A percentile compares a stretch with the other conserved stretches of the same genome.
These are phyloP conservation scores for Enteromius treurensis DNA, from an alignment of 2,797 vertebrate species.

Conservation along the genomic window DNA sequence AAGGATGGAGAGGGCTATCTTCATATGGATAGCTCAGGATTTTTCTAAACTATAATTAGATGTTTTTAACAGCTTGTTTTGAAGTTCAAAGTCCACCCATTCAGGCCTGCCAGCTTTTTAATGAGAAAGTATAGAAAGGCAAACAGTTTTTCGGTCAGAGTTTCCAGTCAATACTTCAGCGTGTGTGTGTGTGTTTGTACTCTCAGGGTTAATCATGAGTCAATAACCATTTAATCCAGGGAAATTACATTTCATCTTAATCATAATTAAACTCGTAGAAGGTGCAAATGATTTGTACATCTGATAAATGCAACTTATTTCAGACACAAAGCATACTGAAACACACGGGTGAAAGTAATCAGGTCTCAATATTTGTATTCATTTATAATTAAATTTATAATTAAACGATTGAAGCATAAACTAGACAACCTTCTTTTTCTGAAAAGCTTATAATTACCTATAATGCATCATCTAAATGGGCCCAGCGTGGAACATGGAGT, in stretches of 20 bases:
- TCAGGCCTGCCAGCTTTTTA: constrained; percentile 49
- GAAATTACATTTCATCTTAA: constrained; percentile 44
- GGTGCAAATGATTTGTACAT: constrained; percentile 14
- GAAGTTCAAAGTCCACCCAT: constrained; percentile 57
- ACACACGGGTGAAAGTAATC: background rate
- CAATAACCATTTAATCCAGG: constrained; percentile 51
- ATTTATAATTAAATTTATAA: background rate
- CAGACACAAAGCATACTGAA: background rate
- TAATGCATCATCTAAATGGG: background rate
- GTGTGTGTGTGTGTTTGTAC: constrained; percentile 17
- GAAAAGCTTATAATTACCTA: background rate
- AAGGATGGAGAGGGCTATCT: constrained; percentile 33
- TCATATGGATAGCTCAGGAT: constrained; percentile 23
- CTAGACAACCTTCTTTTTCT: background rate
- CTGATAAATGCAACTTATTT: constrained; percentile 17
- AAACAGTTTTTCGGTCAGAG: constrained; percentile 38
- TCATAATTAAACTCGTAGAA: constrained; percentile 41
- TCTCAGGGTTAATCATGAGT: constrained; percentile 60
- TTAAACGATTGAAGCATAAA: background rate
- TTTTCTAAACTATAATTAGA: constrained; percentile 48
- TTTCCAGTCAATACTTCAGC: constrained; percentile 13
- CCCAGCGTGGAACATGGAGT: background rate
- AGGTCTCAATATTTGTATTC: background rate
- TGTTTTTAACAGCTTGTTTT: constrained; percentile 50
- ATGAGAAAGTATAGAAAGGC: constrained; percentile 51